A percentile compares a stretch with the other conserved stretches of the same genome.
Evolutionary conservation across 1,140 invertebrate genomes (phyloP).

Genomic region (Muscidifurax raptorellus): DNA sequence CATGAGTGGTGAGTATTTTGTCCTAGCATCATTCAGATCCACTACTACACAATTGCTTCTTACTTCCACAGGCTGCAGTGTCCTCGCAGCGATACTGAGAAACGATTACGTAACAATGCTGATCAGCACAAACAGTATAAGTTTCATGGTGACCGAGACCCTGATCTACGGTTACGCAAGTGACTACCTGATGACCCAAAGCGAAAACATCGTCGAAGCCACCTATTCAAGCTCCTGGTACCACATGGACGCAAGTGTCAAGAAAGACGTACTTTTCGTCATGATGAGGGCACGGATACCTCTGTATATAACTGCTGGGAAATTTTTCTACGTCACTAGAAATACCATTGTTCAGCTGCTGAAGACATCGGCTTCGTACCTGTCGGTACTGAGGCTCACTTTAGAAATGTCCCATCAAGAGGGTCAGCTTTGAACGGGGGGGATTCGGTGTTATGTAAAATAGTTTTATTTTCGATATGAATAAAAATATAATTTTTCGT

Average conservation of each 20-base stretch:
- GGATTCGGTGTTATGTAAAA: background rate
- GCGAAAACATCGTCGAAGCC: conserved; percentile 49
- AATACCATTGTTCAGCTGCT: conserved; percentile 52
- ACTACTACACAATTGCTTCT: background rate
- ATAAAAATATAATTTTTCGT: no score
- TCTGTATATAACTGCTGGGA: conserved; percentile 51
- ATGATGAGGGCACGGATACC: conserved; percentile 52
- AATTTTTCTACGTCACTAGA: conserved; percentile 56
- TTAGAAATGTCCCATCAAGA: conserved; percentile 3
- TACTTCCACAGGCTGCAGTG: conserved; percentile 41
- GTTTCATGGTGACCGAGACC: conserved; percentile 54
- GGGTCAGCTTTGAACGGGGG: background rate
- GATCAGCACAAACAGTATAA: conserved; percentile 52
- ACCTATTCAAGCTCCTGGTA: conserved; percentile 50
- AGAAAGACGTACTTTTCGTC: conserved; percentile 50
- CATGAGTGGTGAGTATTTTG: conserved; percentile 47
- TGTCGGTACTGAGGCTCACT: conserved; percentile 37
- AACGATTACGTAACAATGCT: conserved; percentile 49
- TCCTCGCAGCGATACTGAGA: conserved; percentile 42
- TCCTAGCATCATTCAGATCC: background rate
- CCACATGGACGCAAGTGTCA: conserved; percentile 10
- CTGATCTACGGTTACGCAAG: conserved; percentile 55
- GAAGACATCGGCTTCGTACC: conserved; percentile 50
- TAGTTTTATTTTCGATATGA: background rate
- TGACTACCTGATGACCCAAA: conserved; percentile 51